Percentiles rank a stretch among this genome's conserved stretches.
Evolutionary conservation across 2,888 invertebrate genomes (phyloP).

Genomic region (Agrenia bidenticulata): DNA sequence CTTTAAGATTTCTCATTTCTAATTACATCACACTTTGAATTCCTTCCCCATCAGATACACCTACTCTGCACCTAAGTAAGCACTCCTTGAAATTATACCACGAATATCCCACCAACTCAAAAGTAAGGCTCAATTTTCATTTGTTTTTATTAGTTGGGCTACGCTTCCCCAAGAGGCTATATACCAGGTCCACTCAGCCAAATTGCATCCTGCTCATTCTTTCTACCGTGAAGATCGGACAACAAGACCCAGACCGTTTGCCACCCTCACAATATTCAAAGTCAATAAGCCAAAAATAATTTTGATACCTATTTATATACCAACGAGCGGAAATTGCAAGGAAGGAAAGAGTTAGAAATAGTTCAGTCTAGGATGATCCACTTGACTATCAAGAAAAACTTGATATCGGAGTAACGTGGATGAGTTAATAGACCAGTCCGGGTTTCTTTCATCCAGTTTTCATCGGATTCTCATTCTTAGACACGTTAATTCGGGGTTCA

Average conservation of each 20-base stretch:
- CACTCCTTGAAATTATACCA: too few relatives aligned
- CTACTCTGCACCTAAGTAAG: slow-evolving; percentile 58
- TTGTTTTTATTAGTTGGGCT: slow-evolving; percentile 53
- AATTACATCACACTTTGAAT: slow-evolving; percentile 2
- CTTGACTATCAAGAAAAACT: too few relatives aligned
- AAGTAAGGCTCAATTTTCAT: too few relatives aligned
- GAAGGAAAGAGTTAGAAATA: too few relatives aligned
- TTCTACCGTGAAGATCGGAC: slow-evolving; percentile 58
- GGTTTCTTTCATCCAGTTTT: too few relatives aligned
- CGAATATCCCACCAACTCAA: background rate
- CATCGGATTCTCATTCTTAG: too few relatives aligned
- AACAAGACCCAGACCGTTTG: slow-evolving; percentile 57
- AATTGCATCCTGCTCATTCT: slow-evolving; percentile 59
- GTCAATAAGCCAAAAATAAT: slow-evolving; percentile 46
- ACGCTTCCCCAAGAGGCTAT: slow-evolving; percentile 56
- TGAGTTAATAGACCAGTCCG: too few relatives aligned
- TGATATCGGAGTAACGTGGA: background rate
- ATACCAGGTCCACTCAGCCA: slow-evolving; percentile 56
- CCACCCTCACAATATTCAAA: slow-evolving; percentile 57
- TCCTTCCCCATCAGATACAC: slow-evolving; percentile 54
- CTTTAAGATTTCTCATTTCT: background rate
- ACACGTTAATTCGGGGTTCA: too few relatives aligned
- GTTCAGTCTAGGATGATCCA: too few relatives aligned
- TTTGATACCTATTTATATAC: too few relatives aligned
- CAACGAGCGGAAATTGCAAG: too few relatives aligned